Conservation (phyloP, 1,140 invertebrate genomes). For the Mesaphorura yosii region DNA sequence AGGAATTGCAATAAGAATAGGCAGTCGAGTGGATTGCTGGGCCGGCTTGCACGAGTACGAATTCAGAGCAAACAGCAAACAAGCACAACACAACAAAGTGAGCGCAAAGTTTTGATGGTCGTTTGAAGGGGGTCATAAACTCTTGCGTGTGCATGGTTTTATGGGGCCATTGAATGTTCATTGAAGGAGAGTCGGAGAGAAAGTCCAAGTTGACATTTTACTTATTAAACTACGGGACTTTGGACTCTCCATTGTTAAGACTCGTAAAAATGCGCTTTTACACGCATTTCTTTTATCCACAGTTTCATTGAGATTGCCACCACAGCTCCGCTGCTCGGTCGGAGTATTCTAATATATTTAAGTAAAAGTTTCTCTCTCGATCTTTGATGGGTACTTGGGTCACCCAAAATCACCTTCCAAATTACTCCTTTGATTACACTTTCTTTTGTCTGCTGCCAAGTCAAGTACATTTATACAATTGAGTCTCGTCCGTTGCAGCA, state of each 20-base stretch:
- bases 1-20: no score
- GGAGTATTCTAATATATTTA: neutral
- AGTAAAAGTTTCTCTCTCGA: constrained; percentile 12
- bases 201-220: constrained; percentile 5
- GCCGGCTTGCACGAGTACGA: no score
- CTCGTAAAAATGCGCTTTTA: no score
- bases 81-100: neutral
- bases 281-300: neutral
- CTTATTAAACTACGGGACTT: no score
- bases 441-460: no score
- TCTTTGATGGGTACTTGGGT: constrained; percentile 15
- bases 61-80: no score
- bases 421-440: constrained; percentile 20
- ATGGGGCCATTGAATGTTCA: constrained; percentile 14
- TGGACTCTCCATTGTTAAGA: no score
- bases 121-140: constrained; percentile 21
- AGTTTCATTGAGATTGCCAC: neutral
- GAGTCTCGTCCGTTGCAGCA: no score
- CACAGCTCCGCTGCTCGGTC: neutral
- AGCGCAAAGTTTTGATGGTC: constrained; percentile 22
- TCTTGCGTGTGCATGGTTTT: constrained; percentile 12
- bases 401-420: constrained; percentile 19
- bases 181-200: constrained; percentile 10
- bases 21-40: no score
- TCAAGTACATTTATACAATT: no score